Evolutionary conservation across 2,113 vertebrate species (phyloP).

Genomic region (Lophotis ruficrista): DNA sequence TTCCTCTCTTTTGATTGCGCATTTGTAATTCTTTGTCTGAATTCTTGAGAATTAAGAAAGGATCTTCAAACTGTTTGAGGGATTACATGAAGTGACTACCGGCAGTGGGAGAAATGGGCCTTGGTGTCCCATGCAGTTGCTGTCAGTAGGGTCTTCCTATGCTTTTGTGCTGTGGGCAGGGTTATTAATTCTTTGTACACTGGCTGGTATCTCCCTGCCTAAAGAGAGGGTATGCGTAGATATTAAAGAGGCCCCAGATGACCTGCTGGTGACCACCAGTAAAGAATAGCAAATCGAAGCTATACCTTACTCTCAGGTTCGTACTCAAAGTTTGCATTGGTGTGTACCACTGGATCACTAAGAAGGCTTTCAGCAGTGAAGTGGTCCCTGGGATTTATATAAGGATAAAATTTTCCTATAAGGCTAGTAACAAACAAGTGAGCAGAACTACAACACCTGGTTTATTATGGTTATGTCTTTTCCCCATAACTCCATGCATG

Average conservation of each 20-base stretch:
- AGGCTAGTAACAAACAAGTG: not conserved
- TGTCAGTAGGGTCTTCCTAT: not conserved
- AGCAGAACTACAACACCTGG: not conserved
- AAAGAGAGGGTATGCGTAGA: not conserved
- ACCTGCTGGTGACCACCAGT: not conserved
- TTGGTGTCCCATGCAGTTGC: not conserved
- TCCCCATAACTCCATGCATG: not conserved
- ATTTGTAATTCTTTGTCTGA: not conserved
- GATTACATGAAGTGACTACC: not conserved
- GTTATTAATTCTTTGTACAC: not conserved
- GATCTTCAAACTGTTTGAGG: not conserved
- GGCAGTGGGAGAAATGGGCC: not conserved
- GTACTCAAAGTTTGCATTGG: not conserved
- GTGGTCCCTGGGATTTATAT: not conserved
- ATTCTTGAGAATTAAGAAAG: not conserved
- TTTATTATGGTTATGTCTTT: not conserved
- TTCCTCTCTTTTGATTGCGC: not conserved
- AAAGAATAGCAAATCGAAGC: not conserved
- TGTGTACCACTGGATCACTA: not conserved
- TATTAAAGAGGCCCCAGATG: not conserved
- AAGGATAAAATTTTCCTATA: not conserved
- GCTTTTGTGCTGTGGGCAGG: not conserved
- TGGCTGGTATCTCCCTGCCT: accelerated
- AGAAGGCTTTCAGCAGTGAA: not conserved
- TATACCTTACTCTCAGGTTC: not conserved